Base-by-base conservation (phyloP, 2,888 invertebrate species). In the Cabera pusaria region DNA sequence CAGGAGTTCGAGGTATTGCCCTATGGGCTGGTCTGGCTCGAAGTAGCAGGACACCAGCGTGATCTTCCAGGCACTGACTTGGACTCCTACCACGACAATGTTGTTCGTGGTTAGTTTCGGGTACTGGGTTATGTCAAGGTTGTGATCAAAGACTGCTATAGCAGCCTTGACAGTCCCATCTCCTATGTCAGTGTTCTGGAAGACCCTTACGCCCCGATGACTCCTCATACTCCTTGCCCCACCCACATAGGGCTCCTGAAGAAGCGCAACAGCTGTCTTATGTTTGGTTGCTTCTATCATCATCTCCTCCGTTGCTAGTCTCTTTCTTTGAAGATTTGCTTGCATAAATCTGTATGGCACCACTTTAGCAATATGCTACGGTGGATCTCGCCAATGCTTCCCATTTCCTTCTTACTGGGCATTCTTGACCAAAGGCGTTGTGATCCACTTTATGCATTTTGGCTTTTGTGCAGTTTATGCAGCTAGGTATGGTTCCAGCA, bases 361-460 rank as follows among this genome's bases (percentile, higher is more conserved):
- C 5, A 10, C 19, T 19, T 48, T 19, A 48, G 32, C 48, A 44
- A 6, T 44, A 49, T 0, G 35, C 29, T 2, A 45, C 27, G 2
- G 27, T 6, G 2, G 46, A 8, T 4, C 49, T 2, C 1, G 46
- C 49, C 8, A 45, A 6, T 2, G 4, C 8, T 1, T 49, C 45
- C 45, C 43, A 40, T 6, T n/a, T 21, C 1, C 10, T 1, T 1
- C 39, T 7, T 0, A 43, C 21, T 2, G 35, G 31, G 7, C 35
- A 39, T 4, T 12, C 27, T 3, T 1, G 1, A 25, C 7, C 12
- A 11, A 20, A 23, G 6, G 29, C 36, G 19, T 26, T 29, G 17
- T 41, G 26, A 0, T 22, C 32, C n/a, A 10, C 6, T 5, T n/a
- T 24, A 1, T 31, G 25, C 24, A n/a, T 1, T 8, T 31, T 31